Conservation (phyloP, 2,113 vertebrate genomes). For the Pomatorhinus ruficollis region DNA sequence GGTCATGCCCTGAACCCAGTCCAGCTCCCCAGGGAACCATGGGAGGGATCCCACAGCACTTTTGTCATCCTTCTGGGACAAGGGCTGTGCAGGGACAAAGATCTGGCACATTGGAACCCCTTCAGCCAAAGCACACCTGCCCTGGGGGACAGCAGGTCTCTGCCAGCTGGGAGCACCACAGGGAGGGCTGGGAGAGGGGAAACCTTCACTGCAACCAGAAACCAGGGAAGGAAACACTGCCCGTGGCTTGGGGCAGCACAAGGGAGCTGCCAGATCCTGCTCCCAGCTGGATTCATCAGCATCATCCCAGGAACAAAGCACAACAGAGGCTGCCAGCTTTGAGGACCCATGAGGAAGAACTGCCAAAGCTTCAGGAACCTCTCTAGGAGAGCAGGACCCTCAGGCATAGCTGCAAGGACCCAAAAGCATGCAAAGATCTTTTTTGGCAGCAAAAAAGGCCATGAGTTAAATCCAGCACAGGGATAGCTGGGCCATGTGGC, state of each 20-base stretch:
- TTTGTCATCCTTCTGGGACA: rapidly evolving
- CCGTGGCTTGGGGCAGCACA: background rate
- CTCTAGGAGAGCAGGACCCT: background rate
- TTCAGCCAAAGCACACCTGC: background rate
- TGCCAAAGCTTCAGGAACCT: background rate
- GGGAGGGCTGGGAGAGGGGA: background rate
- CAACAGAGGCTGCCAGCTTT: background rate
- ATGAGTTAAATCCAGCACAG: background rate
- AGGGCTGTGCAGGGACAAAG: background rate
- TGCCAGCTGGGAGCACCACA: background rate
- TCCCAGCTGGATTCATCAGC: background rate
- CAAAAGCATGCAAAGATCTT: background rate
- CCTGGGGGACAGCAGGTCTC: background rate
- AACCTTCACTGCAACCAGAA: background rate
- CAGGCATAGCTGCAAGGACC: background rate
- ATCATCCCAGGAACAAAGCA: background rate
- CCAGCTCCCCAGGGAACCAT: background rate
- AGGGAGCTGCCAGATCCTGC: background rate
- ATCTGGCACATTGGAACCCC: background rate
- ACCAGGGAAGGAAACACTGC: background rate
- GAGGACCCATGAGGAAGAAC: background rate
- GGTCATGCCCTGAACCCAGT: background rate
- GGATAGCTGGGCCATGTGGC: background rate
- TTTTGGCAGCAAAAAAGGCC: background rate
- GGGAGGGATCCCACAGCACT: background rate